Percentiles rank a stretch among this genome's conserved stretches.
Conservation (phyloP, 2,797 vertebrate species). For the Pseudochromis fuscus region DNA sequence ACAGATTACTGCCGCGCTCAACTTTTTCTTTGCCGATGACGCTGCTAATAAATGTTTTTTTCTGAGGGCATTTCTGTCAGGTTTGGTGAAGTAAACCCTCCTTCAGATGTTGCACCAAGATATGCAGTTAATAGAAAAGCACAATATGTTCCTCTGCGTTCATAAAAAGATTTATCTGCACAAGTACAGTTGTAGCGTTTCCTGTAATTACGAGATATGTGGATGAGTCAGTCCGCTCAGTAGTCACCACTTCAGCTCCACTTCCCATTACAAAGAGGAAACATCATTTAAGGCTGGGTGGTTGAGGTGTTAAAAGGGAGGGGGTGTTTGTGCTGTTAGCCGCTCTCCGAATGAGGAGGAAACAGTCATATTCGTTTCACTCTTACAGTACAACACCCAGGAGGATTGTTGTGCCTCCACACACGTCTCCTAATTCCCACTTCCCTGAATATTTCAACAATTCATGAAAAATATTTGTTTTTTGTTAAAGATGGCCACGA, state of each 20-base stretch:
- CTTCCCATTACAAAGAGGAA: slow-evolving; percentile 88
- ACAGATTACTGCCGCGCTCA: neutral
- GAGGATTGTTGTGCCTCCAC: slow-evolving; percentile 16
- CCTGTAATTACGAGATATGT: slow-evolving; percentile 67
- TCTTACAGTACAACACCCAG: slow-evolving; percentile 1
- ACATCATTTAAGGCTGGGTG: slow-evolving; percentile 67
- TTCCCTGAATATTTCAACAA: slow-evolving; percentile 8
- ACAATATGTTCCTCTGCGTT: slow-evolving; percentile 9
- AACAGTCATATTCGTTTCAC: slow-evolving; percentile 30
- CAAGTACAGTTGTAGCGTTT: slow-evolving; percentile 60
- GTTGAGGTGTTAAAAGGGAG: slow-evolving; percentile 72
- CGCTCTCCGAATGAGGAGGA: slow-evolving; percentile 26
- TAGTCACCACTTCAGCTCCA: slow-evolving; percentile 69
- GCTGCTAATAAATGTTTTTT: neutral
- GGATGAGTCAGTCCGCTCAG: slow-evolving; percentile 78
- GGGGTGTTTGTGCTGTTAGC: slow-evolving; percentile 57
- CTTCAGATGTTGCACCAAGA: neutral
- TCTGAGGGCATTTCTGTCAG: neutral
- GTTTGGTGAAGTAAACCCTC: neutral
- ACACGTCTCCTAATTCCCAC: slow-evolving; percentile 15
- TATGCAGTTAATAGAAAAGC: slow-evolving; percentile 7
- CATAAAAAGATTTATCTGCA: slow-evolving; percentile 29
- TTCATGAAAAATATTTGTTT: slow-evolving; percentile 14
- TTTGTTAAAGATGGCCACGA: slow-evolving; percentile 3
- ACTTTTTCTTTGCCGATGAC: too few species aligned